A percentile compares a stretch with the other conserved stretches of the same genome.
phyloP scores from a whole-genome alignment of 2,113 vertebrate species.

The Prunella himalayana region DNA sequence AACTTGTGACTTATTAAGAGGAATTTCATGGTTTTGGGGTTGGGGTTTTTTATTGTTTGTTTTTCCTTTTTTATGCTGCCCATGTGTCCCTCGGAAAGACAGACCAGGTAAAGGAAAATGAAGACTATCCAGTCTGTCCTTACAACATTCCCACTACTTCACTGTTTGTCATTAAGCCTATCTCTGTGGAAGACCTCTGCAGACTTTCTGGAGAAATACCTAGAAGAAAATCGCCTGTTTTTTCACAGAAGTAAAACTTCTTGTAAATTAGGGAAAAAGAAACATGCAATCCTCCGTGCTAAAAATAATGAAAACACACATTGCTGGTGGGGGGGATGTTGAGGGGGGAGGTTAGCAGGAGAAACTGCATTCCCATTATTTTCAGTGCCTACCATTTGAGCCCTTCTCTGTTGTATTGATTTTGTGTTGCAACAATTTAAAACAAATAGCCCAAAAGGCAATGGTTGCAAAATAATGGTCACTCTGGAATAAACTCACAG shows the following conservation, averaged over 20 bases:
- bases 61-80: no score
- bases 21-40: not conserved
- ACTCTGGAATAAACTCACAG: not conserved
- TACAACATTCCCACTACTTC: not conserved
- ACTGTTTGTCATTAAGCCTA: not conserved
- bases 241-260: not conserved
- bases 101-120: rapidly evolving
- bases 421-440: constrained; percentile 42
- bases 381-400: not conserved
- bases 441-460: constrained; percentile 35
- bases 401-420: constrained; percentile 19
- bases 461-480: constrained; percentile 19
- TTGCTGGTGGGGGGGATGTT: not conserved
- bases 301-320: not conserved
- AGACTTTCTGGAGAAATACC: not conserved
- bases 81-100: not conserved
- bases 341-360: not conserved
- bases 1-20: not conserved
- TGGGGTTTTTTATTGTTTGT: not conserved
- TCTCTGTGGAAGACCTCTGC: not conserved
- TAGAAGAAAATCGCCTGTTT: not conserved
- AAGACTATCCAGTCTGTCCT: not conserved
- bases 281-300: not conserved
- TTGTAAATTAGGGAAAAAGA: not conserved
- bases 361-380: not conserved